These are phyloP conservation scores for Limnodromus scolopaceus DNA, from an alignment of 2,797 vertebrate genomes.

Conservation along the genomic window DNA sequence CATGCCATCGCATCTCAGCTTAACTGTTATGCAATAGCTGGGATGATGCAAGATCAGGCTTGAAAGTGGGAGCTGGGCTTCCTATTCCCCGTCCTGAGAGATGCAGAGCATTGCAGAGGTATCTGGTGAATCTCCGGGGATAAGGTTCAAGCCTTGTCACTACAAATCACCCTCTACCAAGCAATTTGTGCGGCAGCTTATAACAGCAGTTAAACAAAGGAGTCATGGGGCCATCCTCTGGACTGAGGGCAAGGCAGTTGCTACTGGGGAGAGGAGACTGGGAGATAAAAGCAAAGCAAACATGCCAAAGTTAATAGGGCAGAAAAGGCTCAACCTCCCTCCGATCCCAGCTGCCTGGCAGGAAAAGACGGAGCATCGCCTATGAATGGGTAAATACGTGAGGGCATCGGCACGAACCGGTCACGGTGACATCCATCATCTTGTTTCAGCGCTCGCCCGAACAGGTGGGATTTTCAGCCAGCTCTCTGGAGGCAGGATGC, in stretches of 20 bases:
- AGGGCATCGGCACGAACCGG: neutral
- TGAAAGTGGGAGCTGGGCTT: constrained; percentile 55
- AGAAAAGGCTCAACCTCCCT: constrained; percentile 58
- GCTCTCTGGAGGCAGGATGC: neutral
- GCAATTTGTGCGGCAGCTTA: constrained; percentile 71
- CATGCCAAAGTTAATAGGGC: constrained; percentile 71
- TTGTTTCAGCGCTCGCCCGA: neutral
- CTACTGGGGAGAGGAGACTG: constrained; percentile 64
- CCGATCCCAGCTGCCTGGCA: neutral
- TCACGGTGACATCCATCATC: neutral
- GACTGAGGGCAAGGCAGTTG: constrained; percentile 55
- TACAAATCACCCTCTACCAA: constrained; percentile 79
- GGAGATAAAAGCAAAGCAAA: constrained; percentile 73
- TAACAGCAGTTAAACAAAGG: constrained; percentile 79
- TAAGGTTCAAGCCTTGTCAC: constrained; percentile 76
- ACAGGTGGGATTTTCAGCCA: constrained; percentile 15
- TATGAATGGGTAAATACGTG: neutral
- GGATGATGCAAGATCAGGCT: constrained; percentile 58
- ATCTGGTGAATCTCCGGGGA: constrained; percentile 75
- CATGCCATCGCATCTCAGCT: neutral
- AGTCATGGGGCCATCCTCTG: constrained; percentile 55
- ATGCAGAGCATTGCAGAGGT: constrained; percentile 69
- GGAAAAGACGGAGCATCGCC: neutral
- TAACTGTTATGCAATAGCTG: constrained; percentile 41
- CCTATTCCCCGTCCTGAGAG: constrained; percentile 59